Evolutionary conservation across 2,888 invertebrate species (phyloP).

Genomic region (Ectemnius cavifrons): DNA sequence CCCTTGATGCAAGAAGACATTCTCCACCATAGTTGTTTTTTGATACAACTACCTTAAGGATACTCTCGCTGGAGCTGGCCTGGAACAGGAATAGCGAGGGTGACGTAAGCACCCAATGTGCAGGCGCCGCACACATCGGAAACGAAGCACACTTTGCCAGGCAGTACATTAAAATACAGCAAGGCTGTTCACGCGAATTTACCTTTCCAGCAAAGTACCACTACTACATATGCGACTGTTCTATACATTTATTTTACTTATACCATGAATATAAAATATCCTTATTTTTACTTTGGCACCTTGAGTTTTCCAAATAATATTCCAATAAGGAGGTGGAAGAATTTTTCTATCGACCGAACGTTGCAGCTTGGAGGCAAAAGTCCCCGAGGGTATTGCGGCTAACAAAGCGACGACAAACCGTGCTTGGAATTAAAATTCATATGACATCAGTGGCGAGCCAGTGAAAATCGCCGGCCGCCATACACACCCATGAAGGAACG

Average conservation of each 20-base stretch:
- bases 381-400: slow-evolving; percentile 2
- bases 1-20: too few relatives aligned
- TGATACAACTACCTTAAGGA: slow-evolving; percentile 39
- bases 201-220: too few relatives aligned
- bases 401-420: slow-evolving; percentile 21
- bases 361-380: too few relatives aligned
- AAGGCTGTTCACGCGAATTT: not conserved
- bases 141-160: not conserved
- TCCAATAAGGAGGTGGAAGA: too few relatives aligned
- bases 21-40: too few relatives aligned
- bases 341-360: too few relatives aligned
- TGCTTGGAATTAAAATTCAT: slow-evolving; percentile 43
- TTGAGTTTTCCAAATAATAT: too few relatives aligned
- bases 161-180: slow-evolving; percentile 1
- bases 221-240: too few relatives aligned
- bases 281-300: too few relatives aligned
- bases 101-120: slow-evolving; percentile 65
- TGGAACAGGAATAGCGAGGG: slow-evolving; percentile 65
- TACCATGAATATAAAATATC: too few relatives aligned
- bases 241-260: too few relatives aligned
- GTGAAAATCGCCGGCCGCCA: slow-evolving; percentile 31
- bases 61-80: slow-evolving; percentile 51
- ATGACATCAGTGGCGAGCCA: not conserved
- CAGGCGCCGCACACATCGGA: slow-evolving; percentile 21
- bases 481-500: slow-evolving; percentile 23